These are phyloP conservation scores for Sphaerodactylus townsendi DNA, from an alignment of 2,113 vertebrate species.

Conservation along the genomic window DNA sequence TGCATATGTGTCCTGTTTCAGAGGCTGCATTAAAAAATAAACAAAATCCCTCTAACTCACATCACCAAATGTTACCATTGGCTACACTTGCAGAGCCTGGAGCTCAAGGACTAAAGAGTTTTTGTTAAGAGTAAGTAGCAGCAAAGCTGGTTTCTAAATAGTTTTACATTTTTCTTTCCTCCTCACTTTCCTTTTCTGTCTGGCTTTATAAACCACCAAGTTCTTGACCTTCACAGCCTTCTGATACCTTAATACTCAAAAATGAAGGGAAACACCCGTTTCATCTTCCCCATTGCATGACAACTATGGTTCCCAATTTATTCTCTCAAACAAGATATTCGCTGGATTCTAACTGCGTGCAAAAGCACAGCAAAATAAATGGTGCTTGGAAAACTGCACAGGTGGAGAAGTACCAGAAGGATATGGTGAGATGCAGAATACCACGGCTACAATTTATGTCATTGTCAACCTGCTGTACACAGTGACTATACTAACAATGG, in stretches of 20 bases:
- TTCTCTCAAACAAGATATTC: too few species aligned
- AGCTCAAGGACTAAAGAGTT: slow-evolving; percentile 39
- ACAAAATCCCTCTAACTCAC: slow-evolving; percentile 12
- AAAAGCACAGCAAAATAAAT: too few species aligned
- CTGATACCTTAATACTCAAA: background rate
- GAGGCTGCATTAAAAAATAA: slow-evolving; percentile 23
- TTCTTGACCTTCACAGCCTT: background rate
- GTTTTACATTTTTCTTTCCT: background rate
- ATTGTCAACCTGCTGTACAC: too few species aligned
- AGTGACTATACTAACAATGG: too few species aligned
- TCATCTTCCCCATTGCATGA: background rate
- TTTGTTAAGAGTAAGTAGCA: slow-evolving; percentile 52
- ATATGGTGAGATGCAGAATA: too few species aligned
- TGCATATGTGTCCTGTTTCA: background rate
- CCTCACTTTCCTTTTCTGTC: background rate
- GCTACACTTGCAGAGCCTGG: slow-evolving; percentile 5
- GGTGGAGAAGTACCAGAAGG: too few species aligned
- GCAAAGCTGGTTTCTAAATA: slow-evolving; percentile 36
- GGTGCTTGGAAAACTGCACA: too few species aligned
- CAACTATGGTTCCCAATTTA: background rate
- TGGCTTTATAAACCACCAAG: background rate
- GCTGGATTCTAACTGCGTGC: too few species aligned
- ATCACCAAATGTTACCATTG: slow-evolving; percentile 57
- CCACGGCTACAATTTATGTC: too few species aligned
- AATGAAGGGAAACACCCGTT: background rate